phyloP scores from a whole-genome alignment of 2,797 vertebrate species.

The Dromococcyx pavoninus region DNA sequence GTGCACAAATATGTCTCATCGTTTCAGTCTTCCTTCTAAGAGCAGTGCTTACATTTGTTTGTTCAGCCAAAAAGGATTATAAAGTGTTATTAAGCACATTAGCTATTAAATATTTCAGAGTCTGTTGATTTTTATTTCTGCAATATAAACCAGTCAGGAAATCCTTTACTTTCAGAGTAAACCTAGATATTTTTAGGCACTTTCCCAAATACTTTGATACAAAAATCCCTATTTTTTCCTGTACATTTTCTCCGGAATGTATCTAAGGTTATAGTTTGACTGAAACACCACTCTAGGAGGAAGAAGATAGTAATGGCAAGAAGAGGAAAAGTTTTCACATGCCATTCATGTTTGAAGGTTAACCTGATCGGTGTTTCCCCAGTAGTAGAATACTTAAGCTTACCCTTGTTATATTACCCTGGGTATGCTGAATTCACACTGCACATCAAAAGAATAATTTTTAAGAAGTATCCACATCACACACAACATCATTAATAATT shows the following conservation, averaged over 20 bases:
- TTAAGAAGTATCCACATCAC: not conserved
- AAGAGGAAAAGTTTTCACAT: not conserved
- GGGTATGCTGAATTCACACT: not conserved
- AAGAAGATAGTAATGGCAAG: not conserved
- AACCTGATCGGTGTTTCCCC: not conserved
- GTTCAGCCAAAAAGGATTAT: not conserved
- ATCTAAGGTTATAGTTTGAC: not conserved
- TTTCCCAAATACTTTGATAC: not conserved
- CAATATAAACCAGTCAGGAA: not conserved
- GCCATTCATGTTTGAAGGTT: not conserved
- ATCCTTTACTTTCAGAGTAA: not conserved
- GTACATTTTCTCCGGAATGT: not conserved
- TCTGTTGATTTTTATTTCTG: not conserved
- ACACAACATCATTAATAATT: not conserved
- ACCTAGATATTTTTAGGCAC: not conserved
- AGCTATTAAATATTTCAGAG: not conserved
- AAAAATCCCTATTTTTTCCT: not conserved
- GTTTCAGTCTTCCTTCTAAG: not conserved
- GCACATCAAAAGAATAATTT: not conserved
- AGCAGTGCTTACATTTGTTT: not conserved
- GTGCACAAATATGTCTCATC: not conserved
- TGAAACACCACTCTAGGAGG: not conserved
- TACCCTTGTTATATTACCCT: not conserved
- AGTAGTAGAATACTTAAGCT: accelerated
- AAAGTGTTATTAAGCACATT: not conserved